Evolutionary conservation across 1,140 invertebrate species (phyloP), one percentile per base, ranked within the genome.

Genomic region (Papilio machaon): DNA sequence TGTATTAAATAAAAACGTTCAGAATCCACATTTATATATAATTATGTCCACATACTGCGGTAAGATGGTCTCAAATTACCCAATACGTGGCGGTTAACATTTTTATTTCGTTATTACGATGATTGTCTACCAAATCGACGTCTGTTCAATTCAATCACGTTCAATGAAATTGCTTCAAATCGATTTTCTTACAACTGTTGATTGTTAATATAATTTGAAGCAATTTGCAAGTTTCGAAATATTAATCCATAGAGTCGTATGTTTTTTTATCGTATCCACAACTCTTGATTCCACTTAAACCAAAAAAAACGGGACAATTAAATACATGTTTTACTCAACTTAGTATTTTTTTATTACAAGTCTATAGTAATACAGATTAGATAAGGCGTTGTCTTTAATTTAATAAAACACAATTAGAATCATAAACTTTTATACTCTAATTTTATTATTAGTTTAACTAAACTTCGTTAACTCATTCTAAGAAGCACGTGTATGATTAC

Each of bases 71-170:
- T 64, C 17, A 79, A 67, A 79, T 79, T 49, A 23, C 58, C 58
- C 58, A 79, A 79, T 67, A 79, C 52, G 17, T 46, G 10, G 75
- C 75, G 58, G 43, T 78, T 17, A 38, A 49, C n/a, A 19, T 79
- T 79, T 67, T 64, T 79, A 19, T 79, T 64, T 67, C 77, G 17
- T 46, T 52, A 58, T 78, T 76, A 77, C 6, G 46, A 46, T 64
- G 60, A 67, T 79, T 79, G 77, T 79, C 77, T 79, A 47, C 77
- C 35, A 67, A 79, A 79, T 67, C 60, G 43, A 79, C 67, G 23
- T 47, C 77, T n/a, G 38, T 67, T 43, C 38, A 46, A 79, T 67
- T 67, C 77, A 60, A 79, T 79, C 58, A 79, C 77, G 77, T 79
- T 30, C 43, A 43, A 60, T 38, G 43, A 47, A 67, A 79, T 79